Percentiles rank a stretch among this genome's conserved stretches.
Evolutionary conservation across 2,888 invertebrate species (phyloP).

Genomic region (Galerucella pusilla): DNA sequence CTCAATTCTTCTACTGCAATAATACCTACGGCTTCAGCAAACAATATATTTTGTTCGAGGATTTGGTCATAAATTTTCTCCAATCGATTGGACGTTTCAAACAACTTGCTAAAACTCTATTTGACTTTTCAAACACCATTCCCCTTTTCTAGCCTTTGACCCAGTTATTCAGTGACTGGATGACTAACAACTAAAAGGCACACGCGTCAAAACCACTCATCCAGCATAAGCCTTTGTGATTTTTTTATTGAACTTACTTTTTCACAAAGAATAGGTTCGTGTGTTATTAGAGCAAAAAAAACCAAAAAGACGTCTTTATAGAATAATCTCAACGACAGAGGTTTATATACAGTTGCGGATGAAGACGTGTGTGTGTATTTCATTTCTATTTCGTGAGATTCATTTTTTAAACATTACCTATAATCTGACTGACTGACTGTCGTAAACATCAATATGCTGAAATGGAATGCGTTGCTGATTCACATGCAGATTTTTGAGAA

Average conservation of each 20-base stretch:
- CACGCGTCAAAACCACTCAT: conserved; percentile 8
- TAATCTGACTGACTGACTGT: no score
- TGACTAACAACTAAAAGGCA: conserved; percentile 6
- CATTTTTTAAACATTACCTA: no score
- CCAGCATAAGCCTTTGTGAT: conserved; percentile 4
- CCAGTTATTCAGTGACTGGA: conserved; percentile 10
- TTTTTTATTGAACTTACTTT: conserved; percentile 11
- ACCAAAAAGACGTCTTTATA: neutral
- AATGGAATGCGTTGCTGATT: no score
- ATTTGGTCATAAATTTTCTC: neutral
- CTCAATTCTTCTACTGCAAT: no score
- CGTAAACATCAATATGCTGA: no score
- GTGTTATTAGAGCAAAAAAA: neutral
- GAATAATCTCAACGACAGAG: neutral
- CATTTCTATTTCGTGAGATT: no score
- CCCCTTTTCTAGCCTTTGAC: neutral
- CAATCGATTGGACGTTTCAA: neutral
- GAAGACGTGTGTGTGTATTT: no score
- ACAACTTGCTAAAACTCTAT: neutral
- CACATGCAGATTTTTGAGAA: no score
- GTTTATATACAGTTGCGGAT: neutral
- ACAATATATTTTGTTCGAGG: neutral
- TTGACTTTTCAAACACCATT: conserved; percentile 5
- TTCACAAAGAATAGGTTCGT: neutral
- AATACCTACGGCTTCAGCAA: neutral